A percentile compares a stretch with the other conserved stretches of the same genome.
Evolutionary conservation across 2,797 vertebrate genomes (phyloP).

Genomic region (Ceyx erithaca): DNA sequence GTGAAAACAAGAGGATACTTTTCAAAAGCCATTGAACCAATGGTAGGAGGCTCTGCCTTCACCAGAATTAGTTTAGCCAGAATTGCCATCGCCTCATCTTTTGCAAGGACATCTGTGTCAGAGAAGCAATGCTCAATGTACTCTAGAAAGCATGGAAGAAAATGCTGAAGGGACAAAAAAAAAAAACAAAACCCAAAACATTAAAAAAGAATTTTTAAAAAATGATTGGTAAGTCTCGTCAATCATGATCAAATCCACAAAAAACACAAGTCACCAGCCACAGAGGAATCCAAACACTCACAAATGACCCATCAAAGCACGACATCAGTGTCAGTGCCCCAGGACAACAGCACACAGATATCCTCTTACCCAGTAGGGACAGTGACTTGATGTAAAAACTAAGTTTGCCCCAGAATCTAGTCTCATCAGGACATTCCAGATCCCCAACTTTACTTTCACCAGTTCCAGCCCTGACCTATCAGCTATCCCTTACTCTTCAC

Average conservation of each 20-base stretch:
- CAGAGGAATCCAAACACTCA: background rate
- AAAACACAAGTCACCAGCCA: background rate
- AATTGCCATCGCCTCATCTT: constrained; percentile 80
- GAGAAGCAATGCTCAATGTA: constrained; percentile 83
- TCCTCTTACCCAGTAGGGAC: background rate
- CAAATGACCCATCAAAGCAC: background rate
- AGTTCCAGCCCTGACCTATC: background rate
- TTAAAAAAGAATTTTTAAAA: background rate
- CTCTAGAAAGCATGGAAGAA: constrained; percentile 89
- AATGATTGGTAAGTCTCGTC: background rate
- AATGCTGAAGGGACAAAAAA: constrained; percentile 78
- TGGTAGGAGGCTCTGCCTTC: constrained; percentile 91
- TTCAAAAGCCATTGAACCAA: constrained; percentile 95
- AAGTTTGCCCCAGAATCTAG: background rate
- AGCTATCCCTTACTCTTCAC: background rate
- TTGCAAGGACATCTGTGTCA: constrained; percentile 64
- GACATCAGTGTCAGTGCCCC: background rate
- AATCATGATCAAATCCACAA: background rate
- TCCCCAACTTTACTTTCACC: background rate
- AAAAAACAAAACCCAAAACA: background rate
- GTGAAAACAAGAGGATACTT: constrained; percentile 93
- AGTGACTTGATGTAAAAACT: background rate
- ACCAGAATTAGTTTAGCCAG: constrained; percentile 90
- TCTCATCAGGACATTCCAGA: background rate
- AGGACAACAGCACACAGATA: background rate